These are phyloP conservation scores for Campopleginae sp. DNA, from an alignment of 2,888 invertebrate species.

Conservation along the genomic window DNA sequence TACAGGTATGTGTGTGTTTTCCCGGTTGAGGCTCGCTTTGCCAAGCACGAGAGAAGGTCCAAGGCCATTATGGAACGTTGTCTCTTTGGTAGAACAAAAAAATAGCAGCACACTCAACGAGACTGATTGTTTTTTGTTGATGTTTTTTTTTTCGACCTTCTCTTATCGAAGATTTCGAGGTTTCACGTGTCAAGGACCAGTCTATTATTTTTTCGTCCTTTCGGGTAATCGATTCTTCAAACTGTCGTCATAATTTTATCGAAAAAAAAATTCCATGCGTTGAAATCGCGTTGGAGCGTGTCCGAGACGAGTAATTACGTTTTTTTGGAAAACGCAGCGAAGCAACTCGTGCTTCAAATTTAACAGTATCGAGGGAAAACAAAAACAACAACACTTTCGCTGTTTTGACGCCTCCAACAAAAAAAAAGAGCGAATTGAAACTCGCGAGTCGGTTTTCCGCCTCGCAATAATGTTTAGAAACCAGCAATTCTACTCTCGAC, in stretches of 20 bases:
- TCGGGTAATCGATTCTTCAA: neutral
- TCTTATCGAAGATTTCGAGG: neutral
- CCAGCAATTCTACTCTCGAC: neutral
- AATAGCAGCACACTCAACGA: neutral
- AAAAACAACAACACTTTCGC: neutral
- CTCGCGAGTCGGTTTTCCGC: neutral
- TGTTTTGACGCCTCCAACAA: neutral
- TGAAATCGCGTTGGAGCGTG: slow-evolving; percentile 7
- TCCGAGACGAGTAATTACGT: neutral
- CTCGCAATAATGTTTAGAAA: neutral
- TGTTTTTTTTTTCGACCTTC: neutral
- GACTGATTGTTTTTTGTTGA: neutral
- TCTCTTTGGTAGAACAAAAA: slow-evolving; percentile 48
- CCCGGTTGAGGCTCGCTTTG: slow-evolving; percentile 44
- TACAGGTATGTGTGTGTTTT: slow-evolving; percentile 3
- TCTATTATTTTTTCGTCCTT: neutral
- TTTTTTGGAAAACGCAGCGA: neutral
- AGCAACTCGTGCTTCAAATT: neutral
- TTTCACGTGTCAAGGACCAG: neutral
- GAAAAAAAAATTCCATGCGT: neutral
- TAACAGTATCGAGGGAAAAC: neutral
- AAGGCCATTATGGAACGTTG: slow-evolving; percentile 64
- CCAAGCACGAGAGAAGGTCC: slow-evolving; percentile 62
- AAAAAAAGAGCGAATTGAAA: neutral
- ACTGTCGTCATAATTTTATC: neutral